phyloP scores from a whole-genome alignment of 92 coral and sea anemone species.

The Paragorgia papillata region DNA sequence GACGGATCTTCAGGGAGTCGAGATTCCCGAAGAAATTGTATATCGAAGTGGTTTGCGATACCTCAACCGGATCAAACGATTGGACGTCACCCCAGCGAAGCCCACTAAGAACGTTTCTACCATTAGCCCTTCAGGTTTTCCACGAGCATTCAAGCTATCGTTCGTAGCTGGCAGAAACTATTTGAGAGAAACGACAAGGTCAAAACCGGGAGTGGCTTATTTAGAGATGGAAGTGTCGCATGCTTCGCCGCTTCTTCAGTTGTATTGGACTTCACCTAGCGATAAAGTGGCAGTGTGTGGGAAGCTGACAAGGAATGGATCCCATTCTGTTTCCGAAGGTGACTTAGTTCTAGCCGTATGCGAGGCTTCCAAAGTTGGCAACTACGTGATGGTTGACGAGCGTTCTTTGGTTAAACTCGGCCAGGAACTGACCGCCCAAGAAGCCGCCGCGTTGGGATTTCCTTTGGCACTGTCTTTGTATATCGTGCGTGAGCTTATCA shows the following conservation, averaged over 20 bases:
- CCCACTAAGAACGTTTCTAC: neutral
- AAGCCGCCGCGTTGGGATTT: conserved; percentile 7
- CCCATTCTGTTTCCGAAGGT: neutral
- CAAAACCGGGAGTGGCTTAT: neutral
- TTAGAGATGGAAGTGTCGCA: conserved; percentile 1
- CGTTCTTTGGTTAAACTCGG: neutral
- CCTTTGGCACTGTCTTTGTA: conserved; percentile 20
- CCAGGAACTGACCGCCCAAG: neutral
- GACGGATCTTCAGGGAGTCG: conserved; percentile 44
- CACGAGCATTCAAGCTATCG: conserved; percentile 12
- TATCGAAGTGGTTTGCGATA: conserved; percentile 60
- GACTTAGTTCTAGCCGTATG: neutral
- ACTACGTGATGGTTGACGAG: neutral
- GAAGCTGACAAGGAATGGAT: neutral
- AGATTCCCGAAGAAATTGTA: conserved; percentile 58
- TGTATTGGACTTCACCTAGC: neutral
- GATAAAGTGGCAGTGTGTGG: conserved; percentile 21
- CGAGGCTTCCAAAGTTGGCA: conserved; percentile 4
- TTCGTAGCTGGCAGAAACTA: conserved; percentile 4
- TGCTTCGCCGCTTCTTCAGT: conserved; percentile 13
- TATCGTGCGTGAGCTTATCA: conserved; percentile 2
- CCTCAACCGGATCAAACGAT: conserved; percentile 52
- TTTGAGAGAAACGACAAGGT: neutral
- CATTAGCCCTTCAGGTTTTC: neutral
- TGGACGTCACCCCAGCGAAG: neutral